These are phyloP conservation scores for Euproctis similis DNA, from an alignment of 2,888 invertebrate species.

Conservation along the genomic window DNA sequence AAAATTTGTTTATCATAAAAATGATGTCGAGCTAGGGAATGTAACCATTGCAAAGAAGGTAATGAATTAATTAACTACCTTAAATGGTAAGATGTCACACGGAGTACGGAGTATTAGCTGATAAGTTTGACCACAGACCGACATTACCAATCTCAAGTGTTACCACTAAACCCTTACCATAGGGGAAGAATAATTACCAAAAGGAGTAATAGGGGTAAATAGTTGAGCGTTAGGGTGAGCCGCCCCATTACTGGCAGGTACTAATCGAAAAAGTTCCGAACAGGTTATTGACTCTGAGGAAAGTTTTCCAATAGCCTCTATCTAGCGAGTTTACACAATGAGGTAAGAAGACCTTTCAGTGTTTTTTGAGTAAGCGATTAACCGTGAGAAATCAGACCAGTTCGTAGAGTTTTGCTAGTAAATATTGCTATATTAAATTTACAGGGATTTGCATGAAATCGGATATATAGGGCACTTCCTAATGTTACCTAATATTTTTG, in stretches of 20 bases:
- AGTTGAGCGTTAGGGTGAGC: slow-evolving; percentile 28
- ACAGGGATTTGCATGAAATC: no score
- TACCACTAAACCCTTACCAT: slow-evolving; percentile 17
- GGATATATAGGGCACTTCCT: no score
- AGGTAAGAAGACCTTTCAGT: slow-evolving; percentile 24
- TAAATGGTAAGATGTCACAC: no score
- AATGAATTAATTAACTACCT: no score
- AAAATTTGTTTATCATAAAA: no score
- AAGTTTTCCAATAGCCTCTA: slow-evolving; percentile 41
- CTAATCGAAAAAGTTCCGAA: slow-evolving; percentile 43
- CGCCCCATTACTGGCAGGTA: slow-evolving; percentile 39
- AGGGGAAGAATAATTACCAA: slow-evolving; percentile 30
- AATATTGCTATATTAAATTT: background rate
- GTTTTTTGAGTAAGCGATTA: slow-evolving; percentile 24
- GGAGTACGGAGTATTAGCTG: no score
- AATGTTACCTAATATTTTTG: no score
- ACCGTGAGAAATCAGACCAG: slow-evolving; percentile 8
- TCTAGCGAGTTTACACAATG: slow-evolving; percentile 23
- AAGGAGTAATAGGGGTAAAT: slow-evolving; percentile 26
- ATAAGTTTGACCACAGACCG: slow-evolving; percentile 8
- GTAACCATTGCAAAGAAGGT: no score
- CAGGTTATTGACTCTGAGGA: slow-evolving; percentile 38
- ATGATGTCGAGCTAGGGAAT: no score
- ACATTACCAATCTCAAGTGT: slow-evolving; percentile 20
- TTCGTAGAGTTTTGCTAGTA: background rate